Conservation (phyloP, 1,140 invertebrate species). For the Bathynomus jamesi region DNA sequence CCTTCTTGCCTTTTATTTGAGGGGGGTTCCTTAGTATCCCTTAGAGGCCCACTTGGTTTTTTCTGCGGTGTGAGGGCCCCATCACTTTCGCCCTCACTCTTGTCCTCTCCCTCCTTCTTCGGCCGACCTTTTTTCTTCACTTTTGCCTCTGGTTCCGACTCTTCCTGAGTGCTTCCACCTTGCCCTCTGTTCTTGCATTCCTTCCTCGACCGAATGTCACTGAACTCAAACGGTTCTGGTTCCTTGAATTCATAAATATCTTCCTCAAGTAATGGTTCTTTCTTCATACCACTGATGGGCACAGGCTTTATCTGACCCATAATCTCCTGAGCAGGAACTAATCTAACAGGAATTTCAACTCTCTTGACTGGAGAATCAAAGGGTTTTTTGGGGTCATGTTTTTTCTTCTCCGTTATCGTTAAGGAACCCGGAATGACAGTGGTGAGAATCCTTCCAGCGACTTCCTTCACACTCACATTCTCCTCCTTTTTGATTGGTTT, state of each 20-base stretch:
- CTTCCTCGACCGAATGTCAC: conserved; percentile 27
- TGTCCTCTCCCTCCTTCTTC: conserved; percentile 33
- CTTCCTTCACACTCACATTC: conserved; percentile 20
- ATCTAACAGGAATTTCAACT: conserved; percentile 25
- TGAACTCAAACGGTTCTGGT: conserved; percentile 34
- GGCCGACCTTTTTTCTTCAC: conserved; percentile 23
- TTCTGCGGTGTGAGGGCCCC: conserved; percentile 15
- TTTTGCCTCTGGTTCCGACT: conserved; percentile 35
- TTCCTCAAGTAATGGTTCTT: conserved; percentile 22
- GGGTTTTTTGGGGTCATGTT: neutral
- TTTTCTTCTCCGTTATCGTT: conserved; percentile 23
- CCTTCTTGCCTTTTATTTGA: conserved; percentile 1
- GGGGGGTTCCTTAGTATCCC: conserved; percentile 23
- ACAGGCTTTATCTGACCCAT: neutral
- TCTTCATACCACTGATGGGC: neutral
- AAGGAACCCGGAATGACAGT: conserved; percentile 17
- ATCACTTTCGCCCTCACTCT: conserved; percentile 26
- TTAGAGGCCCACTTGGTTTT: neutral
- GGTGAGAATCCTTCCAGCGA: conserved; percentile 15
- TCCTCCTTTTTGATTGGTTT: conserved; percentile 36
- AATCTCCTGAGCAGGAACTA: neutral
- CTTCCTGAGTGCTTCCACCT: conserved; percentile 23
- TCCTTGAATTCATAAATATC: conserved; percentile 37
- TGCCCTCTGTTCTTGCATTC: conserved; percentile 27
- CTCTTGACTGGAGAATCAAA: conserved; percentile 20